A percentile compares a stretch with the other conserved stretches of the same genome.
phyloP scores from a whole-genome alignment of 2,888 invertebrate genomes.

The Cenopis cana region DNA sequence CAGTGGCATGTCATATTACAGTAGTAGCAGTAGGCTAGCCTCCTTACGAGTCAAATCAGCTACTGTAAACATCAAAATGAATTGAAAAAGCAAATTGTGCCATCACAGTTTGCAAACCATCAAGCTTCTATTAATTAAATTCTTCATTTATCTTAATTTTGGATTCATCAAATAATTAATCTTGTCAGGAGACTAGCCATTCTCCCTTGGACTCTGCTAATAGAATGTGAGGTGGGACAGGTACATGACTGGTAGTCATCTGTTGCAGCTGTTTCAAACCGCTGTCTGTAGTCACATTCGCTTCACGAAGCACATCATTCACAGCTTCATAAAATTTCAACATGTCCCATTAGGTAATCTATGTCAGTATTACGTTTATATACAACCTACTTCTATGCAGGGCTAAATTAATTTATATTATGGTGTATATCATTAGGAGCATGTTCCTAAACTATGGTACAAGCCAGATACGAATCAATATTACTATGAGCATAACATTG shows the following conservation, averaged over 20 bases:
- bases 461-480: slow-evolving; percentile 36
- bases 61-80: background rate
- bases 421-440: slow-evolving; percentile 30
- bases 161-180: background rate
- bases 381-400: slow-evolving; percentile 39
- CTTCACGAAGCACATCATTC: slow-evolving; percentile 9
- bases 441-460: slow-evolving; percentile 30
- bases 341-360: slow-evolving; percentile 36
- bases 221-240: background rate
- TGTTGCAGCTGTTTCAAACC: background rate
- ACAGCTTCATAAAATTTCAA: slow-evolving; percentile 30
- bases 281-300: background rate
- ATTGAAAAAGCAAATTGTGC: background rate
- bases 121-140: background rate
- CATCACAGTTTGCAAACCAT: background rate
- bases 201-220: background rate
- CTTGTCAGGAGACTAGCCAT: background rate
- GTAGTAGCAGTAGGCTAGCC: background rate
- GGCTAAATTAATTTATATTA: slow-evolving; percentile 38
- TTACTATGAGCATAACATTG: slow-evolving; percentile 16
- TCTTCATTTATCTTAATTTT: too few species aligned
- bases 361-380: slow-evolving; percentile 40
- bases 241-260: background rate
- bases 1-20: background rate
- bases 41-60: background rate